These are phyloP conservation scores for Rhyacichthys aspro DNA, from an alignment of 2,797 vertebrate genomes.

Conservation along the genomic window DNA sequence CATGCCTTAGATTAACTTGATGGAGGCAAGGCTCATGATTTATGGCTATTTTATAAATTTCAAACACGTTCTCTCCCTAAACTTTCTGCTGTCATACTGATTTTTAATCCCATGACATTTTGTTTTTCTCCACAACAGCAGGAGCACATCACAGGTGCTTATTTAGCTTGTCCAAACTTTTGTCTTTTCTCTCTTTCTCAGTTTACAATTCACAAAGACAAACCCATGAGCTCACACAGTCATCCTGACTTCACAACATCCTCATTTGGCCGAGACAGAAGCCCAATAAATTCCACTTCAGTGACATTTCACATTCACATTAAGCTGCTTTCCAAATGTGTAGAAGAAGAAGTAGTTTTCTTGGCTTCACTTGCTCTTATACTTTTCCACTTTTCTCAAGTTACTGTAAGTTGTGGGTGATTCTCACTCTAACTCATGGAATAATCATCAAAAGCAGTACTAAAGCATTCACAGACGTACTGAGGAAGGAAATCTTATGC, in stretches of 20 bases:
- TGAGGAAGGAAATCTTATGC: slow-evolving; percentile 16
- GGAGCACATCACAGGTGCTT: neutral
- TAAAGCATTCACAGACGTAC: neutral
- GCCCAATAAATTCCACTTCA: slow-evolving; percentile 11
- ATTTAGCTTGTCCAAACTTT: neutral
- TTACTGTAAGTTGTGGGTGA: neutral
- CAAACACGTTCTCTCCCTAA: too few species aligned
- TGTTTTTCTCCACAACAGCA: slow-evolving; percentile 11
- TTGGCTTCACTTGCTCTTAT: slow-evolving; percentile 11
- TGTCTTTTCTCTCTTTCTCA: neutral
- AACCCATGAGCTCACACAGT: neutral
- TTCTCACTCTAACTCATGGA: neutral
- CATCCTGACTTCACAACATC: slow-evolving; percentile 11
- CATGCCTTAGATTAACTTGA: too few species aligned
- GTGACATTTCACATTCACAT: slow-evolving; percentile 11
- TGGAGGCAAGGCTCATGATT: too few species aligned
- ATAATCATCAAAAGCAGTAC: neutral
- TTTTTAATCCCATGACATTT: too few species aligned
- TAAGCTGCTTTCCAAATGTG: slow-evolving; percentile 16
- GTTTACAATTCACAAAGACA: neutral
- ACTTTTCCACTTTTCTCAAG: neutral
- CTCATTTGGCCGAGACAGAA: slow-evolving; percentile 26
- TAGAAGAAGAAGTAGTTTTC: slow-evolving; percentile 22
- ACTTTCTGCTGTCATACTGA: too few species aligned
- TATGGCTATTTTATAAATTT: too few species aligned